Base-by-base conservation (phyloP, 2,113 vertebrate species). In the Saguinus imperator region DNA sequence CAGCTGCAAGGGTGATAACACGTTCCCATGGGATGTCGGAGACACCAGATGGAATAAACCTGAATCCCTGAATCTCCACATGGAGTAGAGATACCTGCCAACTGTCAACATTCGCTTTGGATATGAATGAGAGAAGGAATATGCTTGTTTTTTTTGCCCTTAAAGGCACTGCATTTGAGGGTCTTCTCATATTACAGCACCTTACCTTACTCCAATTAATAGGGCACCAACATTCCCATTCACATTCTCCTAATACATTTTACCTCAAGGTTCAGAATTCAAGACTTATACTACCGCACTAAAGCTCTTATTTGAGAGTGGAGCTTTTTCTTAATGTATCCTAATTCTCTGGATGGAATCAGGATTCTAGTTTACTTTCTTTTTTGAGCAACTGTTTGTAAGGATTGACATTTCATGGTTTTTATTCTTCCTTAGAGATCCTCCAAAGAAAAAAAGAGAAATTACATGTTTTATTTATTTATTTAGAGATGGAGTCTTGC, bases 361-460 rank as follows among this genome's bases (percentile, higher is more conserved):
- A 52, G 10, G 35, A 57, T 43, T 83, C 17, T 35, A 75, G 76
- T 11, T 84, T n/a, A 72, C 40, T 75, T 77, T 94, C 50, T 66
- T 90, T 82, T 79, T 84, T 73, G 64, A 91, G 64, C 52, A 70
- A 8, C 12, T 76, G 6, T 70, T 84, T 82, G 11, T 76, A 61
- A 91, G 55, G 23, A 8, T 27, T 86, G 72, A 55, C 72, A 73
- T 29, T 77, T 64, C 25, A 45, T 25, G 50, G 66, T 64, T 82
- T 82, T 93, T 91, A 81, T 64, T 92, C 43, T 90, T 84, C 55
- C 82, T 76, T 89, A 68, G 8, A 80, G 61, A 58, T 37, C 45
- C 87, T 95, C 57, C 70, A 94, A 85, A 92, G 81, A 76, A 79
- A 68, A 43, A 84, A 40, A 75, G 40, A 80, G 29, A 94, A 87